Conservation (phyloP, 30 jellyfish, hydroid and myxozoan species). For the Hydractinia echinata region DNA sequence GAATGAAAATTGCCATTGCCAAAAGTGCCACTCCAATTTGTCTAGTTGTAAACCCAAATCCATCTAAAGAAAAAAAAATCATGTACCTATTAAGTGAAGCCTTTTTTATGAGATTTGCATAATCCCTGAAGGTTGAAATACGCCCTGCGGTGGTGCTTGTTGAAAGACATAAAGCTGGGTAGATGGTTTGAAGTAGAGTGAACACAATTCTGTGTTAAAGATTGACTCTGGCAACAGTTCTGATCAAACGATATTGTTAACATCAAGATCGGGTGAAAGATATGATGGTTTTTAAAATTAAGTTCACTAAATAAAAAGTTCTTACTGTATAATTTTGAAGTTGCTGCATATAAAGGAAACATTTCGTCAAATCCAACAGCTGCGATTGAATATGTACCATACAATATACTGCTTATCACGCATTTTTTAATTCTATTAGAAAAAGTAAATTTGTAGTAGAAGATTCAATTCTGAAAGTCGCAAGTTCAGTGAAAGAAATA, state of each 20-base stretch:
- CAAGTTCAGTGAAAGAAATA: no score
- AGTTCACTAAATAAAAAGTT: background rate
- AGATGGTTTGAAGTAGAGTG: no score
- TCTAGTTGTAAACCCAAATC: background rate
- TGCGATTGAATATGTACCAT: constrained; percentile 20
- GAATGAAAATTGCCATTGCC: background rate
- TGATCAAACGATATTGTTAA: no score
- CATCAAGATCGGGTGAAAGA: no score
- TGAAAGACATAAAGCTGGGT: no score
- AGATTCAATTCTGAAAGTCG: background rate
- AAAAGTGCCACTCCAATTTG: background rate
- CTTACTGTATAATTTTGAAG: constrained; percentile 9
- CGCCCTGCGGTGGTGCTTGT: no score
- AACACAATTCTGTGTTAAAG: no score
- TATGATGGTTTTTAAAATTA: no score
- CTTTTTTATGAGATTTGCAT: no score
- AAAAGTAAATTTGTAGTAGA: background rate
- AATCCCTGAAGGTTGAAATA: no score
- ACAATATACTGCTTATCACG: background rate
- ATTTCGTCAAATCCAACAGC: constrained; percentile 29
- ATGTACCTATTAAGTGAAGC: no score
- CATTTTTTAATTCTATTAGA: background rate
- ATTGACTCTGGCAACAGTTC: no score
- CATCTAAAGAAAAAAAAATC: background rate
- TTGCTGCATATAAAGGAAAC: constrained; percentile 17